Evolutionary conservation across 2,113 vertebrate species (phyloP), one percentile per base, ranked within the genome.

Genomic region (Zootoca vivipara): DNA sequence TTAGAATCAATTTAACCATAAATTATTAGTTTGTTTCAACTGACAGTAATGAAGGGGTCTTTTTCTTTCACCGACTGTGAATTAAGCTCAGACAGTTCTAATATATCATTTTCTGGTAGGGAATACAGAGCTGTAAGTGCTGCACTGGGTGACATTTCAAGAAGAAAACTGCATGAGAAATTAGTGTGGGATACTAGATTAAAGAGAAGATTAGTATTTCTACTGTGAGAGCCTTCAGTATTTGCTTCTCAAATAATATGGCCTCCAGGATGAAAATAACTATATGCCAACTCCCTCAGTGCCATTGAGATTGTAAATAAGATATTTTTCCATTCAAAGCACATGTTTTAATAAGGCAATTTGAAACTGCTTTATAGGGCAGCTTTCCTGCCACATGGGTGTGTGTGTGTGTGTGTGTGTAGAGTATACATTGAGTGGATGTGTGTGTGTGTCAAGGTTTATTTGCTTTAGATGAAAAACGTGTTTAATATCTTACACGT

Each of bases 291-390:
- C 74, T 74, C 86, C 89, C 79, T 83, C 2, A 0, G 89, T 0
- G 0, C 82, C 15, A 38, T n/a, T 84, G 86, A 78, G 0, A 72
- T 92, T 82, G 2, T 85, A 83, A 91, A 89, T 93, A 87, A 95
- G 91, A 88, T 78, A 78, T 87, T 95, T 91, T 87, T 83, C 12
- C 30, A 86, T 89, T 88, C 92, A 82, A 91, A 72, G 91, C 78
- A 85, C 89, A 88, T 77, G 92, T 83, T 83, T 95, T 94, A 88
- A 83, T 88, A 87, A 77, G 92, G 78, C 69, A 78, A 10, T 94
- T 91, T 93, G 89, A 90, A 92, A 88, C 88, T 77, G 80, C 92
- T 91, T 93, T 93, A 87, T 82, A 89, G 85, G 90, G 86, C 83
- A 90, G 52, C 82, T 89, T 92, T 83, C 91, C 83, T 81, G 85